Evolutionary conservation across 2,113 vertebrate species (phyloP), one percentile per base, ranked within the genome.

Genomic region (Larimichthys polyactis): DNA sequence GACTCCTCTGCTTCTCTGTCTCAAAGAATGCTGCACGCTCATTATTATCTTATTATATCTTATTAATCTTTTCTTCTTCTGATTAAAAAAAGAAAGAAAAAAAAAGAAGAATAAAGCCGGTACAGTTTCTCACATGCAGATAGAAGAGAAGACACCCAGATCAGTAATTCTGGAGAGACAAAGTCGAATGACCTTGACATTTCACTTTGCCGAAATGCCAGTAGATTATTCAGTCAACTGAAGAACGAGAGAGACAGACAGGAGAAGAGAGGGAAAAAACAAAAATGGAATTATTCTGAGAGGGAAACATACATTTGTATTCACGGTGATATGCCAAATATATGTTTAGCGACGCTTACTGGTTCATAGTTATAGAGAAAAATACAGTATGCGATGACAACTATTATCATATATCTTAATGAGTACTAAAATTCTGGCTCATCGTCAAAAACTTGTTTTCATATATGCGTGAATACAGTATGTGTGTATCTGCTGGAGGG

Each of bases 111-210:
- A n/a, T n/a, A 2, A 11, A 4, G 5, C 1, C 4, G 24, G 5
- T 14, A 52, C 24, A 16, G 43, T 48, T 57, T 77, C 64, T 82
- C 57, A 66, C 52, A 71, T 16, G 36, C 29, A 11, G 36, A 15
- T 22, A 52, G 65, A 87, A 71, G 72, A 89, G 29, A 82, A 54
- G 73, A 83, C 62, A 84, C 57, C 58, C 66, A 63, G 77, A 93
- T 93, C 73, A 66, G 79, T 90, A 77, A 93, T 90, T 91, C 59
- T 14, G 66, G 62, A 44, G 76, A 89, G 81, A 85, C 85, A 89
- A 93, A 89, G 81, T 89, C n/a, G 11, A 63, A 89, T 89, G 91
- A 94, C 94, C 93, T 95, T 96, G 94, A 91, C 92, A 94, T 95
- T 95, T 95, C 77, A 76, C 83, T 87, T 85, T 14, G 75, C 68